These are phyloP conservation scores for Sceloporus tristichus DNA, from an alignment of 2,113 vertebrate genomes.

Conservation along the genomic window DNA sequence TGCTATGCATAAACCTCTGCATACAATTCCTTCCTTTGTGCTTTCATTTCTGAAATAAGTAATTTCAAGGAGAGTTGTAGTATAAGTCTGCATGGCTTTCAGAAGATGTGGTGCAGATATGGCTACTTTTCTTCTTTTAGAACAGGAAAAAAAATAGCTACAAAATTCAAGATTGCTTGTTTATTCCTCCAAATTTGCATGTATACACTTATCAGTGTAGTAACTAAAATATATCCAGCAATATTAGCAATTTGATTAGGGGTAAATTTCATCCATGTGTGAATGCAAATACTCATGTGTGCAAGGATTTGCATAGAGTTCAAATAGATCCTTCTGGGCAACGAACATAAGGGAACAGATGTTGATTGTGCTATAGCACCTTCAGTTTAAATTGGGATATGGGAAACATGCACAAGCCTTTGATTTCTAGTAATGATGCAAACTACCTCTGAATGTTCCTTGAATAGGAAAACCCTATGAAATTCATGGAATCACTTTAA, in stretches of 20 bases:
- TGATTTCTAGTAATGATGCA: no score
- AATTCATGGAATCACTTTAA: no score
- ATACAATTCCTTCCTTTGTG: neutral
- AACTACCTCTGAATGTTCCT: no score
- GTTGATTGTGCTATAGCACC: neutral
- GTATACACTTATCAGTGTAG: neutral
- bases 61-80: neutral
- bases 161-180: neutral
- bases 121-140: neutral
- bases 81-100: neutral
- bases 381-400: neutral
- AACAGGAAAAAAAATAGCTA: neutral
- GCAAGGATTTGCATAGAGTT: neutral
- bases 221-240: no score
- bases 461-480: no score
- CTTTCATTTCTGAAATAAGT: slow-evolving; percentile 16
- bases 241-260: neutral
- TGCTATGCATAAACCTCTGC: neutral
- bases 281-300: neutral
- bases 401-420: neutral
- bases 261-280: neutral
- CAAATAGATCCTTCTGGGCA: neutral
- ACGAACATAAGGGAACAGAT: no score
- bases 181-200: neutral
- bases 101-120: neutral